phyloP scores from a whole-genome alignment of 2,113 vertebrate species.

The Pyrgilauda ruficollis region DNA sequence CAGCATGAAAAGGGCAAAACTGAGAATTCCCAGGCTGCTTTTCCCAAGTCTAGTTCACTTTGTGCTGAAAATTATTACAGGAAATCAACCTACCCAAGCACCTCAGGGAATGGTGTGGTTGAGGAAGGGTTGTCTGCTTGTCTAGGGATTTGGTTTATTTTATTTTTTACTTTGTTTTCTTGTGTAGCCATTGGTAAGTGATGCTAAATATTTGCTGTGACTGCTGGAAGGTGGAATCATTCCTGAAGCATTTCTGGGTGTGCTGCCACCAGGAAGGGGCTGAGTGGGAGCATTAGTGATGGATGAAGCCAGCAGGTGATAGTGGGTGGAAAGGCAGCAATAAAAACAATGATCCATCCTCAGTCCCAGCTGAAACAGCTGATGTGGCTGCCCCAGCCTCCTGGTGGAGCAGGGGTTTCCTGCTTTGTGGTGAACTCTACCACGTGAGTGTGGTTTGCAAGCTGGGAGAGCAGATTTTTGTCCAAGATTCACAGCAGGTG shows the following conservation, averaged over 20 bases:
- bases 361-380: not conserved
- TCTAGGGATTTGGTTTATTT: not conserved
- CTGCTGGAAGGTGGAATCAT: not conserved
- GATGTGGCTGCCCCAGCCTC: not conserved
- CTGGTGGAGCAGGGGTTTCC: not conserved
- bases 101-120: not conserved
- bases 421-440: not conserved
- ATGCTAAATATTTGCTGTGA: not conserved
- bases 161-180: not conserved
- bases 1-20: not conserved
- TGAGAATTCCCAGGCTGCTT: not conserved
- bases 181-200: not conserved
- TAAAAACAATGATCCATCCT: not conserved
- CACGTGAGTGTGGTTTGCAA: rapidly evolving
- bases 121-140: not conserved
- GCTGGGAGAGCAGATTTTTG: not conserved
- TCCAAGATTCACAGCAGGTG: not conserved
- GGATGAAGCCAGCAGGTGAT: not conserved
- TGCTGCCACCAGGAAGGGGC: rapidly evolving
- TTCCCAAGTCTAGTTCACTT: not conserved
- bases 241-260: not conserved
- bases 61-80: not conserved
- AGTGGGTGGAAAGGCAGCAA: not conserved
- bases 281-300: not conserved
- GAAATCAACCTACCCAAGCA: not conserved